These are phyloP conservation scores for Adelphocoris suturalis DNA, from an alignment of 2,888 invertebrate species.

Conservation along the genomic window DNA sequence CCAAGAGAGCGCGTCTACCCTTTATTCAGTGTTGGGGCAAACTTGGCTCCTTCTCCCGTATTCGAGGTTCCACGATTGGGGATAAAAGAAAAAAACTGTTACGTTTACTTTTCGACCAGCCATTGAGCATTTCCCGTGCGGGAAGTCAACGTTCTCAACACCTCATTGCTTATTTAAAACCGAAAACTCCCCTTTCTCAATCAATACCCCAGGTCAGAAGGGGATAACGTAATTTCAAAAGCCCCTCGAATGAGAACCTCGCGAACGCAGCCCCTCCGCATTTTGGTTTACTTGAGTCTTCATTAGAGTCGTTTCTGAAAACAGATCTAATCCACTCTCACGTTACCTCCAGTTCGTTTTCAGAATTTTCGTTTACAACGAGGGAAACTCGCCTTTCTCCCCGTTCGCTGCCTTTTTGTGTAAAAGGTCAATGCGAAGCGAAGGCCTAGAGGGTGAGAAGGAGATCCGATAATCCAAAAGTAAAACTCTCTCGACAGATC, in stretches of 20 bases:
- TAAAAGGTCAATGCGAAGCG: neutral
- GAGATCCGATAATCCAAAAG: neutral
- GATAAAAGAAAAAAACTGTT: no score
- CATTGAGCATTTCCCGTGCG: neutral
- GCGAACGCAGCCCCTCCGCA: neutral
- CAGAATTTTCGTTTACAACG: neutral
- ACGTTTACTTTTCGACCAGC: no score
- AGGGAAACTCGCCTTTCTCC: neutral
- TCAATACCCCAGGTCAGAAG: conserved; percentile 10
- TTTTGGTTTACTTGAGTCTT: neutral
- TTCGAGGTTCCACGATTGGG: no score
- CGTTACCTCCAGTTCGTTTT: neutral
- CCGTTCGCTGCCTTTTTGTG: neutral
- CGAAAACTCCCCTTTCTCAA: neutral
- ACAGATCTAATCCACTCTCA: conserved; percentile 8
- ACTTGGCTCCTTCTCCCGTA: no score
- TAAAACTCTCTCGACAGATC: neutral
- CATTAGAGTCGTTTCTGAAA: conserved; percentile 20
- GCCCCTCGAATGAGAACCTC: neutral
- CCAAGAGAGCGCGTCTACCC: no score
- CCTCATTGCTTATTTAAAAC: conserved; percentile 19
- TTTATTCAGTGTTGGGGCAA: no score
- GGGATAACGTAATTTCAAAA: conserved; percentile 27
- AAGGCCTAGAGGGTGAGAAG: neutral
- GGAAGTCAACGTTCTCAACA: neutral